These are phyloP conservation scores for Syrmaticus mikado DNA, from an alignment of 2,113 vertebrate species.

Conservation along the genomic window DNA sequence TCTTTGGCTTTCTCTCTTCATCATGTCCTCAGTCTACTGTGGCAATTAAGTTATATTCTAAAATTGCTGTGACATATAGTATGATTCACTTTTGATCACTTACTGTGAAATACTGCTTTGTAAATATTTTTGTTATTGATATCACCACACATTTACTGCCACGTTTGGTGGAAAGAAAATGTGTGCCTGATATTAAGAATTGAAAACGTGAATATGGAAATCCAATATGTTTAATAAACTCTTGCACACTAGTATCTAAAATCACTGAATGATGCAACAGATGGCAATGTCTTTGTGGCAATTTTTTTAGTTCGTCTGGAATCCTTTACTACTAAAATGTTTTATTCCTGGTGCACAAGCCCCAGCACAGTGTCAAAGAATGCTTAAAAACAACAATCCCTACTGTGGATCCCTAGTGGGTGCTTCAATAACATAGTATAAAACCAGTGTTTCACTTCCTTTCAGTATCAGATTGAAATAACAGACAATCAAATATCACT, in stretches of 20 bases:
- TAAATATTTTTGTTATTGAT: background rate
- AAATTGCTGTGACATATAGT: background rate
- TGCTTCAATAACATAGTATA: background rate
- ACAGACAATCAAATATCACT: background rate
- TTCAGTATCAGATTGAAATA: background rate
- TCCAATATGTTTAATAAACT: background rate
- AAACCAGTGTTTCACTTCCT: background rate
- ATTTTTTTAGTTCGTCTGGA: background rate
- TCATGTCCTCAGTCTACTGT: background rate
- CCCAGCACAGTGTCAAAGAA: background rate
- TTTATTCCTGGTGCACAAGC: background rate
- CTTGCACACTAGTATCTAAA: background rate
- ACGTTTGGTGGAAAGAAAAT: background rate
- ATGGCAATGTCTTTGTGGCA: background rate
- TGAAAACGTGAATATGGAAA: background rate
- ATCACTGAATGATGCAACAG: background rate
- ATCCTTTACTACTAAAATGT: slow-evolving; percentile 5
- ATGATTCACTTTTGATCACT: background rate
- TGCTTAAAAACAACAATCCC: background rate
- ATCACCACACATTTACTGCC: background rate
- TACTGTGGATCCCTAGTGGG: background rate
- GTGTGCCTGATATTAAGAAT: background rate
- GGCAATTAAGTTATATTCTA: background rate
- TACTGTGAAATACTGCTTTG: background rate
- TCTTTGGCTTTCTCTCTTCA: background rate